phyloP scores from a whole-genome alignment of 2,888 invertebrate genomes.

The Apantesis nais region DNA sequence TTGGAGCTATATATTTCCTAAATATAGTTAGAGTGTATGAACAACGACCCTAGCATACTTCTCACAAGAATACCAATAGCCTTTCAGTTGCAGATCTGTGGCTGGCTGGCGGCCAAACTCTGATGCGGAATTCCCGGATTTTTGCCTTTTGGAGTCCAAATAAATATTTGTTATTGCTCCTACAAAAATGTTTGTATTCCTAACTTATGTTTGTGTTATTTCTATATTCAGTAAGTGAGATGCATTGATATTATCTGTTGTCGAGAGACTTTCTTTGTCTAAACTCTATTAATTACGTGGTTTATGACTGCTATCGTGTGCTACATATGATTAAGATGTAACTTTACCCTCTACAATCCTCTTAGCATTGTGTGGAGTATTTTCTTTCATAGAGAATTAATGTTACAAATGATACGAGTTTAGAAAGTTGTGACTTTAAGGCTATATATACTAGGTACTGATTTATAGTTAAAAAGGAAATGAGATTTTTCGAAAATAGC shows the following conservation, averaged over 20 bases:
- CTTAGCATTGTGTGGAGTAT: neutral
- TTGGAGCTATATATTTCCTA: neutral
- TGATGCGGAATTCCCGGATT: slow-evolving; percentile 19
- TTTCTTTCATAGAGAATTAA: neutral
- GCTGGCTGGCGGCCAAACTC: slow-evolving; percentile 40
- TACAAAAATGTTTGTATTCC: slow-evolving; percentile 34
- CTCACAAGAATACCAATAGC: slow-evolving; percentile 33
- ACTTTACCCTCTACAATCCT: neutral
- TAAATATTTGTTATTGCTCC: slow-evolving; percentile 46
- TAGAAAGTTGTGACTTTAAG: too few species aligned
- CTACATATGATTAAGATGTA: neutral
- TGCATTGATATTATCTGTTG: slow-evolving; percentile 11
- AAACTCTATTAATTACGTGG: slow-evolving; percentile 1
- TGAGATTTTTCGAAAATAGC: neutral
- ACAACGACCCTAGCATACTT: slow-evolving; percentile 12
- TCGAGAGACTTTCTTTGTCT: neutral
- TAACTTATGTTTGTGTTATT: slow-evolving; percentile 42
- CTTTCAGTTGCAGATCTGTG: slow-evolving; percentile 29
- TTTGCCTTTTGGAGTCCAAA: slow-evolving; percentile 39
- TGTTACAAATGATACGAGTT: too few species aligned
- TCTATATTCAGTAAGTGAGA: slow-evolving; percentile 10
- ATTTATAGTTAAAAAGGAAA: neutral
- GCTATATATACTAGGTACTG: neutral
- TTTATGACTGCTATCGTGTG: neutral
- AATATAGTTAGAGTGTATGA: slow-evolving; percentile 16